A percentile compares a stretch with the other conserved stretches of the same genome.
Conservation (phyloP, 2,888 invertebrate genomes). For the Eumacrocentrus americanus region DNA sequence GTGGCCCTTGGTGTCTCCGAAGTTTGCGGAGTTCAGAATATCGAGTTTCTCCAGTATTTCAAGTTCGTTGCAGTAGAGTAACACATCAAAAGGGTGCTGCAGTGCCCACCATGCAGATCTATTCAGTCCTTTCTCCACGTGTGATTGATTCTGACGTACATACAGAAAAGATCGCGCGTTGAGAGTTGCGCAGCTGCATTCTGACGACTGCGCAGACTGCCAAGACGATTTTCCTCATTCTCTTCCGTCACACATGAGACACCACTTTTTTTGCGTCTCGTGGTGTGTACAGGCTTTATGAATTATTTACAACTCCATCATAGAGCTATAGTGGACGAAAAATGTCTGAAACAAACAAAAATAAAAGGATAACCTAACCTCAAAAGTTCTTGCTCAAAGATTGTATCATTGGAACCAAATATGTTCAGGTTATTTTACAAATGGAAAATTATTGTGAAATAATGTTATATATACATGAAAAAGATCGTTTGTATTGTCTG, state of each 20-base stretch:
- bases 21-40: neutral
- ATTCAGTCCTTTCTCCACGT: no score
- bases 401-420: no score
- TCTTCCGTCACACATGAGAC: neutral
- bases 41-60: conserved; percentile 9
- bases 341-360: neutral
- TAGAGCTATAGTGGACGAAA: neutral
- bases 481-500: no score
- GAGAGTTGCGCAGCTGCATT: neutral
- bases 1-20: conserved; percentile 10
- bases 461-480: no score
- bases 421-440: no score
- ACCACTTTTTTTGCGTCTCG: no score
- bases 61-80: conserved; percentile 13
- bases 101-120: no score
- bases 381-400: no score
- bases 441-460: no score
- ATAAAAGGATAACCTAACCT: neutral
- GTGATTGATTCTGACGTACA: neutral
- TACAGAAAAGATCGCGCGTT: neutral
- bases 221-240: neutral
- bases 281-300: neutral
- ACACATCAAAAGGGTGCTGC: conserved; percentile 3
- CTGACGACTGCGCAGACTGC: neutral
- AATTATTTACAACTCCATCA: neutral